A percentile compares a stretch with the other conserved stretches of the same genome.
Evolutionary conservation across 2,797 vertebrate genomes (phyloP).

Genomic region (Dendrocincla tyrannina): DNA sequence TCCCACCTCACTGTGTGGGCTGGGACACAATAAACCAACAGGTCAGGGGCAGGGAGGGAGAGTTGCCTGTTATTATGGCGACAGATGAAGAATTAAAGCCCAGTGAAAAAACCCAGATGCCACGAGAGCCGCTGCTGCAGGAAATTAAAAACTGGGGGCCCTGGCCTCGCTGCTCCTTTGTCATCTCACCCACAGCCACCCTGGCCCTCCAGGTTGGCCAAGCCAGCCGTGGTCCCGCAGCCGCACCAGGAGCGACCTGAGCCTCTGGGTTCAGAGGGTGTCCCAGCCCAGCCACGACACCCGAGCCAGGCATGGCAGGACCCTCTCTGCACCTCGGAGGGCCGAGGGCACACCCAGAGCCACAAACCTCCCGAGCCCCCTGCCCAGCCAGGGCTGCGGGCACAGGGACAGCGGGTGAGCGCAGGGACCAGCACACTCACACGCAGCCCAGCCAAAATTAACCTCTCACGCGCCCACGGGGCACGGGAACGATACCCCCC

Average conservation of each 20-base stretch:
- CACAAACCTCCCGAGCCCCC: neutral
- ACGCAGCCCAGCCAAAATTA: rapidly evolving
- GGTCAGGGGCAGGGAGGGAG: neutral
- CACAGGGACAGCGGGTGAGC: neutral
- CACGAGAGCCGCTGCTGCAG: neutral
- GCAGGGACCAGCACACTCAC: neutral
- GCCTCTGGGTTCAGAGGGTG: neutral
- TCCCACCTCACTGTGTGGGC: rapidly evolving
- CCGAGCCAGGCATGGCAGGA: neutral
- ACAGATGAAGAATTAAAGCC: constrained; percentile 1
- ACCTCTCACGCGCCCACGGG: rapidly evolving
- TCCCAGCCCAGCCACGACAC: neutral
- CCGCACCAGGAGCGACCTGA: neutral
- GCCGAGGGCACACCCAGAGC: neutral
- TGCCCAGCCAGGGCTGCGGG: neutral
- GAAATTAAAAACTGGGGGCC: constrained; percentile 13
- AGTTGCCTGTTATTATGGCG: neutral
- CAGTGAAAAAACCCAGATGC: constrained; percentile 4
- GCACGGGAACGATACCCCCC: rapidly evolving
- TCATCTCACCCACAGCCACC: neutral
- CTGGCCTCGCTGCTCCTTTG: neutral
- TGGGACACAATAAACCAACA: neutral
- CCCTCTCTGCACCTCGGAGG: neutral
- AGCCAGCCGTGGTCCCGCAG: neutral
- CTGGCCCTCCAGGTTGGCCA: neutral